Percentiles rank a stretch among this genome's conserved stretches.
These are phyloP conservation scores for Amblyjoppa fuscipennis DNA, from an alignment of 2,888 invertebrate species.

Conservation along the genomic window DNA sequence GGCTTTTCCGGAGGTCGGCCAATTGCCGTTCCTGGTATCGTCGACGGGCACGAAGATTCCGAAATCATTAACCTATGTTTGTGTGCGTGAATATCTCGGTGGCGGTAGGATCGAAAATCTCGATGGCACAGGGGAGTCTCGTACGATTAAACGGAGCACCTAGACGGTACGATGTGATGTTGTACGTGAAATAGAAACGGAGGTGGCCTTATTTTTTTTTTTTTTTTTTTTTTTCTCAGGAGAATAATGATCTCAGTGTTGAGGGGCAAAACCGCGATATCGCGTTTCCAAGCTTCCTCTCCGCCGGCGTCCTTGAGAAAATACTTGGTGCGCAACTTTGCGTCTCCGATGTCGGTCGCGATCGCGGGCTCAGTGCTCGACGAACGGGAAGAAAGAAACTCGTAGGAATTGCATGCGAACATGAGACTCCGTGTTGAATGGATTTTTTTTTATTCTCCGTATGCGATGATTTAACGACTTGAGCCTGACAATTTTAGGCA, in stretches of 20 bases:
- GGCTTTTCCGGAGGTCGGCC: neutral
- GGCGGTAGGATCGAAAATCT: slow-evolving; percentile 16
- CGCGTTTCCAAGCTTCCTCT: slow-evolving; percentile 67
- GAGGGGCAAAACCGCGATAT: slow-evolving; percentile 68
- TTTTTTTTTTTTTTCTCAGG: slow-evolving; percentile 7
- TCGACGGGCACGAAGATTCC: slow-evolving; percentile 4
- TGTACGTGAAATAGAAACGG: slow-evolving; percentile 13
- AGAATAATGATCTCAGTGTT: slow-evolving; percentile 67
- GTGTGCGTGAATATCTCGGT: neutral
- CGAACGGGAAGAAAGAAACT: slow-evolving; percentile 31
- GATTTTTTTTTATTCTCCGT: neutral
- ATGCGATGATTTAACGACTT: neutral
- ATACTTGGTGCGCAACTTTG: slow-evolving; percentile 39
- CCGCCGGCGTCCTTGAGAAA: slow-evolving; percentile 63
- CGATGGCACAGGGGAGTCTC: slow-evolving; percentile 42
- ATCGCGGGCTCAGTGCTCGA: slow-evolving; percentile 2
- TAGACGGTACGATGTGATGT: neutral
- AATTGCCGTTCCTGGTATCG: slow-evolving; percentile 17
- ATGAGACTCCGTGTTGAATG: neutral
- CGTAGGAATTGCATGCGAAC: neutral
- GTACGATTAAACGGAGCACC: neutral
- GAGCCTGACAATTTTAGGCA: neutral
- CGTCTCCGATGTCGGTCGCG: slow-evolving; percentile 27
- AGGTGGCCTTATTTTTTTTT: neutral
- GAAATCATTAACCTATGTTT: slow-evolving; percentile 7